Evolutionary conservation across 2,888 invertebrate genomes (phyloP).

Genomic region (Eupelmus urozonus): DNA sequence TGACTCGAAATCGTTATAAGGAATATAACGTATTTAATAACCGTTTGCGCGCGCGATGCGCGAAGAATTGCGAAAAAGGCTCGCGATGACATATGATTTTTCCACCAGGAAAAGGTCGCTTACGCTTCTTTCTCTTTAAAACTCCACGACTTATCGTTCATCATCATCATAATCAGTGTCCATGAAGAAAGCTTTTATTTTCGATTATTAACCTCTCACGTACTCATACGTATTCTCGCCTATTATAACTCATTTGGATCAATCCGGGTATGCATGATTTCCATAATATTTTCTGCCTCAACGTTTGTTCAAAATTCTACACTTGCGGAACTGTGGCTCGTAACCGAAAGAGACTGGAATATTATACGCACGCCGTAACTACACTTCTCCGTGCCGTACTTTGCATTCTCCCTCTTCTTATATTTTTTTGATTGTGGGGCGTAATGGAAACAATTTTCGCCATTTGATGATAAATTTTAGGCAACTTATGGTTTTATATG

Average conservation of each 20-base stretch:
- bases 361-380: conserved; percentile 64
- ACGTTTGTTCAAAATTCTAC: conserved; percentile 66
- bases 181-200: conserved; percentile 53
- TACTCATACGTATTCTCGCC: conserved; percentile 56
- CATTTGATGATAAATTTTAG: conserved; percentile 6
- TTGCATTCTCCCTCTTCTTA: conserved; percentile 62
- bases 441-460: conserved; percentile 18
- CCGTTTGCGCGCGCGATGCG: conserved; percentile 58
- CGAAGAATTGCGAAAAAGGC: conserved; percentile 64
- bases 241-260: conserved; percentile 48
- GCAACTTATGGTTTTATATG: not conserved
- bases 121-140: conserved; percentile 40
- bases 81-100: conserved; percentile 58
- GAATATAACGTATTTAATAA: conserved; percentile 47
- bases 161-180: conserved; percentile 52
- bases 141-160: conserved; percentile 29
- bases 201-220: conserved; percentile 57
- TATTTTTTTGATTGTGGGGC: conserved; percentile 39
- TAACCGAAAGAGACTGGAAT: conserved; percentile 75
- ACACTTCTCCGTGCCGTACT: conserved; percentile 65
- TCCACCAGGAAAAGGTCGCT: conserved; percentile 56
- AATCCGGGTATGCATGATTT: conserved; percentile 55
- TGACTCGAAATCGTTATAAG: conserved; percentile 51
- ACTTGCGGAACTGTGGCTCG: conserved; percentile 73
- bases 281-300: conserved; percentile 51